These are phyloP conservation scores for Athrips mouffetella DNA, from an alignment of 2,888 invertebrate species.

Conservation along the genomic window DNA sequence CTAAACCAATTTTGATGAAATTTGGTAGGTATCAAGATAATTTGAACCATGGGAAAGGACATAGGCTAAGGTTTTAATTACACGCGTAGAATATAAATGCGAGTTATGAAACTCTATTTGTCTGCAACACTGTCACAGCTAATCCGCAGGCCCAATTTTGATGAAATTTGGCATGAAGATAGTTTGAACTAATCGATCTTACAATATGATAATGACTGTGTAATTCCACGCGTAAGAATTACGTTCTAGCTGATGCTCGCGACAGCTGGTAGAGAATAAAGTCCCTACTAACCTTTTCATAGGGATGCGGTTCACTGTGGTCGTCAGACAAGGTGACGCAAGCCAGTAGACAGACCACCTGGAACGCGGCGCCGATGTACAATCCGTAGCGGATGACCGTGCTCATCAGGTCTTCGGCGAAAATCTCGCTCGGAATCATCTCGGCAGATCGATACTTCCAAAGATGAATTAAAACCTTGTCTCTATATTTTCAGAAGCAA, in stretches of 20 bases:
- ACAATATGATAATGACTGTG: background rate
- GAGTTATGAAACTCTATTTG: no score
- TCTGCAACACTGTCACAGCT: no score
- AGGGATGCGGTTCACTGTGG: slow-evolving; percentile 69
- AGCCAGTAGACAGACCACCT: slow-evolving; percentile 88
- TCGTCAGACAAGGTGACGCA: slow-evolving; percentile 87
- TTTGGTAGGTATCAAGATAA: no score
- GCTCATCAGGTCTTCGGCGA: slow-evolving; percentile 83
- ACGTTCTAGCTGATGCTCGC: background rate
- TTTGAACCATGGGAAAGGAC: no score
- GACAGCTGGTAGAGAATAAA: no score
- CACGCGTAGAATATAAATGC: no score
- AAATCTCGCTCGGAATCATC: slow-evolving; percentile 75
- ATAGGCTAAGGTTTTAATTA: no score
- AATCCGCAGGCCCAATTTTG: no score
- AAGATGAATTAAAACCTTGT: background rate
- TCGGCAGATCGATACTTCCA: background rate
- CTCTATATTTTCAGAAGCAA: background rate
- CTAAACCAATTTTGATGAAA: no score
- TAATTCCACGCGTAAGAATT: background rate
- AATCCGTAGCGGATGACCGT: slow-evolving; percentile 87
- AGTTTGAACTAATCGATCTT: no score
- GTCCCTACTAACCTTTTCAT: slow-evolving; percentile 73
- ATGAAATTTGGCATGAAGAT: no score
- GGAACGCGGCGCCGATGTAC: slow-evolving; percentile 92